Conservation (phyloP, 30 jellyfish, hydroid and myxozoan genomes). For the Mastigias papua region DNA sequence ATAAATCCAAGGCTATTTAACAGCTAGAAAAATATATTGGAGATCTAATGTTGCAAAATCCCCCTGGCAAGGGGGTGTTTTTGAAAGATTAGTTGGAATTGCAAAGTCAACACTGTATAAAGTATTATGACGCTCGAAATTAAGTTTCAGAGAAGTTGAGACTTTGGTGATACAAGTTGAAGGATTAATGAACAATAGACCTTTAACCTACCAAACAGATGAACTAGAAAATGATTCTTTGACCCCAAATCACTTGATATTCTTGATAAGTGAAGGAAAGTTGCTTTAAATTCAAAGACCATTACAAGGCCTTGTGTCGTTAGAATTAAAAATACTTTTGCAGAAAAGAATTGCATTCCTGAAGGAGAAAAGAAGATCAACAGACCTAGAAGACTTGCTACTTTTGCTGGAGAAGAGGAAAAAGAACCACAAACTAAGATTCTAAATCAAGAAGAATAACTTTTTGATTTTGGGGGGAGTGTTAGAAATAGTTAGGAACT, state of each 20-base stretch:
- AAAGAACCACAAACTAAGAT: slow-evolving; percentile 42
- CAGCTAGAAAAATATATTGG: slow-evolving; percentile 39
- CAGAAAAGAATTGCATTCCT: neutral
- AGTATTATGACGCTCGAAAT: slow-evolving; percentile 41
- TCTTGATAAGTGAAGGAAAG: slow-evolving; percentile 37
- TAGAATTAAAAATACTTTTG: neutral
- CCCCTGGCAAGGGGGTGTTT: slow-evolving; percentile 75
- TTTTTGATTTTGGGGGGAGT: slow-evolving; percentile 64
- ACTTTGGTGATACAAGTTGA: slow-evolving; percentile 58
- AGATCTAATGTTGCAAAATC: slow-evolving; percentile 53
- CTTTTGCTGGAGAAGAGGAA: slow-evolving; percentile 56
- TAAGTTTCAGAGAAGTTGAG: slow-evolving; percentile 64
- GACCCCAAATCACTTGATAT: slow-evolving; percentile 61
- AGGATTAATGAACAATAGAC: slow-evolving; percentile 58
- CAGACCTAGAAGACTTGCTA: slow-evolving; percentile 53
- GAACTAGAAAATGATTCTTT: slow-evolving; percentile 38
- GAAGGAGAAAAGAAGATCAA: slow-evolving; percentile 11
- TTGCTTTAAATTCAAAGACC: slow-evolving; percentile 43
- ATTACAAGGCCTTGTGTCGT: slow-evolving; percentile 64
- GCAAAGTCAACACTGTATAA: slow-evolving; percentile 50
- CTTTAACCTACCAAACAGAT: slow-evolving; percentile 51
- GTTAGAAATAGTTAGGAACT: neutral
- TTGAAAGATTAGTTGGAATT: slow-evolving; percentile 63
- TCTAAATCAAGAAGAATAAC: slow-evolving; percentile 63
- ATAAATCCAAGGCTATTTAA: slow-evolving; percentile 39